These are phyloP conservation scores for Willisornis vidua DNA, from an alignment of 2,113 vertebrate genomes.

Conservation along the genomic window DNA sequence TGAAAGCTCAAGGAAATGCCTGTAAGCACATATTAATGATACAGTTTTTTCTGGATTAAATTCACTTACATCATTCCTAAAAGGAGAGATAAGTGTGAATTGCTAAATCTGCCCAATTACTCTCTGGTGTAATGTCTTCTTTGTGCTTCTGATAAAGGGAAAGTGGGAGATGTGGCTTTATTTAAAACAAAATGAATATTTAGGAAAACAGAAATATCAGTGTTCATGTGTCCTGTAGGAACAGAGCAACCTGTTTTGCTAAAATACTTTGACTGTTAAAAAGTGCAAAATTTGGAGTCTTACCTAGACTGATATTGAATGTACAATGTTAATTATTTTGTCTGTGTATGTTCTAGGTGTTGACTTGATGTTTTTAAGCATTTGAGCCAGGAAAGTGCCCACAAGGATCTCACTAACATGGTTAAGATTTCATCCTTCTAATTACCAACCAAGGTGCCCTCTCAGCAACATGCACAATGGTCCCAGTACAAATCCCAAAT, in stretches of 20 bases:
- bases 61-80: background rate
- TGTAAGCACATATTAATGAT: conserved; percentile 11
- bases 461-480: background rate
- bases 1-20: conserved; percentile 4
- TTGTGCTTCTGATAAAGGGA: background rate
- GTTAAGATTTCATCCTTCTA: background rate
- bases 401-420: too few relatives aligned
- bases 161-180: background rate
- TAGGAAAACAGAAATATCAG: background rate
- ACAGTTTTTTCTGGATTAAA: conserved; percentile 13
- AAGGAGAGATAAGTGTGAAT: background rate
- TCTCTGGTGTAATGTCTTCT: background rate
- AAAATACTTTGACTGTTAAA: background rate
- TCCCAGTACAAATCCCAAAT: background rate
- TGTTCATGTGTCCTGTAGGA: background rate
- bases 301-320: background rate
- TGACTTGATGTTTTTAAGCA: background rate
- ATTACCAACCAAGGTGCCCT: background rate
- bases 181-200: background rate
- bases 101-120: background rate
- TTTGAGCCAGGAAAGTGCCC: background rate
- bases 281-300: background rate
- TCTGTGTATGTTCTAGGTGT: rapidly evolving
- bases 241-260: background rate
- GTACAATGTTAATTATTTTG: background rate